Evolutionary conservation across 2,113 vertebrate species (phyloP), one percentile per base, ranked within the genome.

Genomic region (Pagrus major): DNA sequence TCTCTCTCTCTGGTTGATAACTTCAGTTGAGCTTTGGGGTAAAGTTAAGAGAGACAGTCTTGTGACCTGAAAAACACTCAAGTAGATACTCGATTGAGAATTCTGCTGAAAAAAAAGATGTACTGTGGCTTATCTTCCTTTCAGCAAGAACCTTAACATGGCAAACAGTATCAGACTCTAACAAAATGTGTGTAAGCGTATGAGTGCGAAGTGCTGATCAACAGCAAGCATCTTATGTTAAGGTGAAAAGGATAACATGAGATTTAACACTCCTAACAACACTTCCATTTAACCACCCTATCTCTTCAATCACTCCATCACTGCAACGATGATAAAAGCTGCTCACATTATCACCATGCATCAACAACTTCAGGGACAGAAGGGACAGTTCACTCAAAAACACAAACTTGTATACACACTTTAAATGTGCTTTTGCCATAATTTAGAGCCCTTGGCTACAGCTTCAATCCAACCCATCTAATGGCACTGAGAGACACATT

Each of bases 61-160:
- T 79, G 27, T 82, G 82, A 88, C 60, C 27, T 52, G 54, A 74
- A 56, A 23, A 78, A 59, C 51, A 27, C 33, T 60, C 3, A 4
- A 29, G 39, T 35, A 29, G 8, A 59, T 42, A 55, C 18, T n/a
- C 10, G 20, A 39, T 10, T 31, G 18, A 58, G 54, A 78, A 76
- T 78, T 83, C 49, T 47, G 42, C 20, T 55, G 41, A 39, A 20
- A 46, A 52, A 4, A 60, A 46, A 31, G n/a, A n/a, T n/a, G n/a
- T n/a, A 16, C 52, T 71, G 39, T 51, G 21, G 9, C 60, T 58
- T 27, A 41, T 23, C 3, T 71, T 41, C 41, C n/a, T 12, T 67
- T 72, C 16, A 71, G 29, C 20, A 29, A 64, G 54, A 71, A 2
- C 21, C n/a, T 23, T 18, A 75, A 71, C 29, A 55, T 10, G 9